These are phyloP conservation scores for Pomatorhinus ruficollis DNA, from an alignment of 2,113 vertebrate genomes.

Conservation along the genomic window DNA sequence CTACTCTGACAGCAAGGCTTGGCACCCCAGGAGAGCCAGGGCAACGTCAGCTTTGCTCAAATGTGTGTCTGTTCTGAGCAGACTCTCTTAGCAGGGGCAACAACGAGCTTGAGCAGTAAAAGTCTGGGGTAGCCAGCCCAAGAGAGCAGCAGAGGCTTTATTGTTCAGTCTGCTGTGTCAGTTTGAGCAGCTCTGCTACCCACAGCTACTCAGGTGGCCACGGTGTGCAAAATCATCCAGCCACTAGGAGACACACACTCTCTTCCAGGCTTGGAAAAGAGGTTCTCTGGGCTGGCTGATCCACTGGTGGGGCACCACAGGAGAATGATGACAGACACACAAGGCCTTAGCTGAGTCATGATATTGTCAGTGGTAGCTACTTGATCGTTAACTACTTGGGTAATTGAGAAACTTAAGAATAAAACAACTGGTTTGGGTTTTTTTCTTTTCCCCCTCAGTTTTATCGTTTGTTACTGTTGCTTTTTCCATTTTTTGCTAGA, in stretches of 20 bases:
- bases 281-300: neutral
- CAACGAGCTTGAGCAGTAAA: neutral
- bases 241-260: neutral
- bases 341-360: neutral
- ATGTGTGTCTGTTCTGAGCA: rapidly evolving
- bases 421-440: neutral
- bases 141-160: neutral
- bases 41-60: neutral
- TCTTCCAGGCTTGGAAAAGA: neutral
- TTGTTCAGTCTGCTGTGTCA: neutral
- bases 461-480: neutral
- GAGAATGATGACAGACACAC: neutral
- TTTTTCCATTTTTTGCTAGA: neutral
- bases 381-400: neutral
- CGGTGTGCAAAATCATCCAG: neutral
- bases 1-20: neutral
- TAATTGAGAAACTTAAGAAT: neutral
- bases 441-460: neutral
- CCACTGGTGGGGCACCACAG: neutral
- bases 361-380: neutral
- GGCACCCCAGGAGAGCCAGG: neutral
- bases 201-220: neutral
- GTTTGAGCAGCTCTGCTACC: neutral
- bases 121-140: neutral
- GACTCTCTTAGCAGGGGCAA: neutral